Evolutionary conservation across 2,797 vertebrate genomes (phyloP).

Genomic region (Enteromius viviparus): DNA sequence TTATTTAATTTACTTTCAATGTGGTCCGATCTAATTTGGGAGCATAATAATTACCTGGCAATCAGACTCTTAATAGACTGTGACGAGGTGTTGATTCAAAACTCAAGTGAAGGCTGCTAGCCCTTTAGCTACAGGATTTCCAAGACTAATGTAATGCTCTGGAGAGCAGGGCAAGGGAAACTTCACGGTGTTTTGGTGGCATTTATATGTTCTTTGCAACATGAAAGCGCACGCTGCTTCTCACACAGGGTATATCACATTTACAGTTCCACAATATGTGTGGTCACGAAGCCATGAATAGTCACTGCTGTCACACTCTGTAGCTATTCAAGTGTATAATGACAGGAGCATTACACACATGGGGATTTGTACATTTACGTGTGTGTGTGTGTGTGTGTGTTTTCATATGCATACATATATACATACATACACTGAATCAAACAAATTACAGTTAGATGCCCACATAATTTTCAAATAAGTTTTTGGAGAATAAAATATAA

Average conservation of each 20-base stretch:
- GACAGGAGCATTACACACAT: background rate
- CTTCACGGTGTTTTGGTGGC: slow-evolving; percentile 48
- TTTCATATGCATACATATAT: no score
- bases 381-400: no score
- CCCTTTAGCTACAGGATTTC: slow-evolving; percentile 59
- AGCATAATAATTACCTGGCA: slow-evolving; percentile 64
- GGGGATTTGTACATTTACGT: background rate
- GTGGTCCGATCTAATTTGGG: slow-evolving; percentile 63
- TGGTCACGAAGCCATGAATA: slow-evolving; percentile 15
- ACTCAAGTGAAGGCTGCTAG: slow-evolving; percentile 47
- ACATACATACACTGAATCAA: no score
- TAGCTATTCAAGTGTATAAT: slow-evolving; percentile 18
- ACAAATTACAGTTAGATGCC: no score
- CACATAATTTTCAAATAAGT: no score
- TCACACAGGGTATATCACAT: slow-evolving; percentile 18
- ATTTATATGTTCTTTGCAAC: slow-evolving; percentile 39
- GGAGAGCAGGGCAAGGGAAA: slow-evolving; percentile 53
- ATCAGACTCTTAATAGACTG: slow-evolving; percentile 61
- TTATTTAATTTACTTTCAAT: slow-evolving; percentile 65
- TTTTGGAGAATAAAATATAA: no score
- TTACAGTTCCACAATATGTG: background rate
- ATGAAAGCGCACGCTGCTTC: slow-evolving; percentile 42
- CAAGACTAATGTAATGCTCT: slow-evolving; percentile 54
- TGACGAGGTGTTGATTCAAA: slow-evolving; percentile 65
- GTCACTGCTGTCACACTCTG: background rate